phyloP scores from a whole-genome alignment of 2,888 invertebrate species.

The Yponomeuta plumbellus region DNA sequence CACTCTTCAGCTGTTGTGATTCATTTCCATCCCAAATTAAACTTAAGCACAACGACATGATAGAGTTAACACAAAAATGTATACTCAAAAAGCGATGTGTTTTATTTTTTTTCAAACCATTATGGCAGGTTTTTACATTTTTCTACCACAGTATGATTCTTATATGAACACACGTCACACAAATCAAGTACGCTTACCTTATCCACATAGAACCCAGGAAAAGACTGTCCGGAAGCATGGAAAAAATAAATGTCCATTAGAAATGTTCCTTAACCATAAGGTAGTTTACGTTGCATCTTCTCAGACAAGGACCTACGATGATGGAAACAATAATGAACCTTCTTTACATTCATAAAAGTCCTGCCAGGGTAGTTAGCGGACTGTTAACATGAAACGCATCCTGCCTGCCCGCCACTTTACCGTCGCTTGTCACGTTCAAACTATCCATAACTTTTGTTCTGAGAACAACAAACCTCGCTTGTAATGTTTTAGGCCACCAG shows the following conservation, averaged over 20 bases:
- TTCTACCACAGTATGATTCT: neutral
- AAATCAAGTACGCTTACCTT: conserved; percentile 51
- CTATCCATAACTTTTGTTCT: neutral
- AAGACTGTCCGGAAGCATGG: conserved; percentile 66
- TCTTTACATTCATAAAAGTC: neutral
- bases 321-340: neutral
- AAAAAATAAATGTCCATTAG: conserved; percentile 37
- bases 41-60: neutral
- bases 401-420: neutral
- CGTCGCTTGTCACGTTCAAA: neutral
- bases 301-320: neutral
- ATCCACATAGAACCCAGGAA: conserved; percentile 70
- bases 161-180: neutral
- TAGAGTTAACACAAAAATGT: neutral
- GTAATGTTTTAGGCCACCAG: too few species aligned
- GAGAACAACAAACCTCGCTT: neutral
- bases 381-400: neutral
- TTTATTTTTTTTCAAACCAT: too few species aligned
- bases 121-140: too few species aligned
- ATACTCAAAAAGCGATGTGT: too few species aligned
- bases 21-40: neutral
- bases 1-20: conserved; percentile 4
- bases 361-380: neutral
- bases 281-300: neutral
- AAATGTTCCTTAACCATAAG: neutral